Evolutionary conservation across 2,797 vertebrate genomes (phyloP).

Genomic region (Anisognathus igniventris): DNA sequence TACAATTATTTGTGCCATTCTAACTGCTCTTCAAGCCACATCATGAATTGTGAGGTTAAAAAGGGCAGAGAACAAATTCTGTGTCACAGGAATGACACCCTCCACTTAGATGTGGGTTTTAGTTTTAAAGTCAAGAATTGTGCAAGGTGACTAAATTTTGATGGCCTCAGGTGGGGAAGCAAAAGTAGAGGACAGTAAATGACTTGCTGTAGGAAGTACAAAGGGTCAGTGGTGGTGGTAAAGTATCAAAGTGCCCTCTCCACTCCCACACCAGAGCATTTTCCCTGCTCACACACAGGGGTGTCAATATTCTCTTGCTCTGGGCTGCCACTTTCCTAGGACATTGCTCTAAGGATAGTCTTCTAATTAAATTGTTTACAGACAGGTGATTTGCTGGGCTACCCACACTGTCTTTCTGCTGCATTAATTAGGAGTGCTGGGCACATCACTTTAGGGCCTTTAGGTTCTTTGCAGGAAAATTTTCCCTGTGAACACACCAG

Average conservation of each 20-base stretch:
- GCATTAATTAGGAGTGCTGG: background rate
- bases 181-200: background rate
- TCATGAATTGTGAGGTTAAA: background rate
- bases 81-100: background rate
- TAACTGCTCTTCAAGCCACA: background rate
- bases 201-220: background rate
- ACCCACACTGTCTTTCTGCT: background rate
- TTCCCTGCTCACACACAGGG: background rate
- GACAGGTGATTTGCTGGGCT: background rate
- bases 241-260: background rate
- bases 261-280: accelerated
- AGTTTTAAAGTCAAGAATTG: background rate
- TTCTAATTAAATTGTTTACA: conserved; percentile 25
- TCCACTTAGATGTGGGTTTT: background rate
- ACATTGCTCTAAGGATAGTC: background rate
- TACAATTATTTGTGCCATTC: background rate
- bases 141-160: background rate
- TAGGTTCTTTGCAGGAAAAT: background rate
- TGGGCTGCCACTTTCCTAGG: background rate
- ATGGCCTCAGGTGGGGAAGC: background rate
- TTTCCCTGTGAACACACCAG: background rate
- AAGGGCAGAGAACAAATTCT: background rate
- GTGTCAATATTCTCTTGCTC: background rate
- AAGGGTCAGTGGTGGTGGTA: background rate
- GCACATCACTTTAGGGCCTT: background rate